Evolutionary conservation across 2,888 invertebrate species (phyloP).

Genomic region (Chymomyza amoena): DNA sequence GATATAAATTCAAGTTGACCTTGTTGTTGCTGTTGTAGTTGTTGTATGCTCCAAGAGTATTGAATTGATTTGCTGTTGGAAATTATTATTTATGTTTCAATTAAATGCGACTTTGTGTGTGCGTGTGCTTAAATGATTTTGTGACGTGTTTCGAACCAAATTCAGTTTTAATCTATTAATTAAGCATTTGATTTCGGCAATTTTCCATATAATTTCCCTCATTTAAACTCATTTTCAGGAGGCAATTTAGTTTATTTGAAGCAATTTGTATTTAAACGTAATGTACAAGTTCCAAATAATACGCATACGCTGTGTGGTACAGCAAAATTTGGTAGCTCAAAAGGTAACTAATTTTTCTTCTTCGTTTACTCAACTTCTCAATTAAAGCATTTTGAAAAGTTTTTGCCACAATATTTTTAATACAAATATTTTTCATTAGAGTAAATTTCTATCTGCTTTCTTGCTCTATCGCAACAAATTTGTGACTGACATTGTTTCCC

Average conservation of each 20-base stretch:
- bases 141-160: constrained; percentile 1
- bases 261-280: constrained; percentile 34
- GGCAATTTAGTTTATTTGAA: background rate
- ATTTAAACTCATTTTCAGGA: background rate
- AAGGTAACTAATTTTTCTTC: too few relatives aligned
- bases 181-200: constrained; percentile 51
- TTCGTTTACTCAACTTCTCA: too few relatives aligned
- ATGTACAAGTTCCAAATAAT: constrained; percentile 52
- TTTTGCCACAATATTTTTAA: background rate
- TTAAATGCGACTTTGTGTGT: constrained; percentile 38
- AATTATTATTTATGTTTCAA: constrained; percentile 64
- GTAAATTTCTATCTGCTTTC: background rate
- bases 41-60: constrained; percentile 14
- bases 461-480: background rate
- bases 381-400: too few relatives aligned
- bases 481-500: background rate
- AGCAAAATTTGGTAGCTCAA: too few relatives aligned
- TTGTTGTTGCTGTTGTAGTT: background rate
- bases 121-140: background rate
- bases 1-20: background rate
- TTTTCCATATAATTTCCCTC: background rate
- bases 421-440: background rate
- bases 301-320: background rate
- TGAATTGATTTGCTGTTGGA: constrained; percentile 38
- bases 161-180: constrained; percentile 70